A percentile compares a stretch with the other conserved stretches of the same genome.
phyloP scores from a whole-genome alignment of 2,113 vertebrate genomes.

The Rhagologus leucostigma region DNA sequence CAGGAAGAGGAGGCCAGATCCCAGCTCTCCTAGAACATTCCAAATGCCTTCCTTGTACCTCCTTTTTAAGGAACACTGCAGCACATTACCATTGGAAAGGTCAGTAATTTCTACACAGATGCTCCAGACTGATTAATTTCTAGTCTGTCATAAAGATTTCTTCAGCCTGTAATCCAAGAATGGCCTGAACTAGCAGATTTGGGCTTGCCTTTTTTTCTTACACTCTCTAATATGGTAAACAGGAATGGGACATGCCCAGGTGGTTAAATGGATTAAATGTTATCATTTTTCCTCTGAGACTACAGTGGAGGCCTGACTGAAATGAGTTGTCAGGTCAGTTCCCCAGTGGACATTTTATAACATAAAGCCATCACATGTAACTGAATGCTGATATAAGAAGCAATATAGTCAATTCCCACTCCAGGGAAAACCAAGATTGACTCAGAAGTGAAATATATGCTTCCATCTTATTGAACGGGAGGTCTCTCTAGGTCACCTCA shows the following conservation, averaged over 20 bases:
- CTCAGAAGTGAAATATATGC: conserved; percentile 6
- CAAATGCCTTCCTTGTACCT: not conserved
- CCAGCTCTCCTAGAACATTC: not conserved
- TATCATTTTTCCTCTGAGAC: not conserved
- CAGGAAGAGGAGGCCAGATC: not conserved
- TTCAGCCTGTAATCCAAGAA: not conserved
- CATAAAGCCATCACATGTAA: conserved; percentile 26
- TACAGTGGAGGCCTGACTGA: not conserved
- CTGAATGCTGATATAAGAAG: conserved; percentile 20
- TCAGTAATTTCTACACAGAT: conserved; percentile 14
- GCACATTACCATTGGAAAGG: not conserved
- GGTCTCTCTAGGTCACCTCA: not conserved
- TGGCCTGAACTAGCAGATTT: not conserved
- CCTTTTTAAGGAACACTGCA: not conserved
- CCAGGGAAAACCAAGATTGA: not conserved
- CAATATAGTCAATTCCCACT: not conserved
- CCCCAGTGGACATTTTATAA: not conserved
- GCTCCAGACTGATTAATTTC: conserved; percentile 37
- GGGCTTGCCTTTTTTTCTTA: not conserved
- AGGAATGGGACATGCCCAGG: not conserved
- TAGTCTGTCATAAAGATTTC: not conserved
- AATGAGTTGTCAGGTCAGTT: conserved; percentile 10
- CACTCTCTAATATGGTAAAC: not conserved
- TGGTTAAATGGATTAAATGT: conserved; percentile 11
- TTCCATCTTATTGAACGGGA: not conserved